Conservation (phyloP, 2,797 vertebrate genomes). For the Psittacula derbiana region DNA sequence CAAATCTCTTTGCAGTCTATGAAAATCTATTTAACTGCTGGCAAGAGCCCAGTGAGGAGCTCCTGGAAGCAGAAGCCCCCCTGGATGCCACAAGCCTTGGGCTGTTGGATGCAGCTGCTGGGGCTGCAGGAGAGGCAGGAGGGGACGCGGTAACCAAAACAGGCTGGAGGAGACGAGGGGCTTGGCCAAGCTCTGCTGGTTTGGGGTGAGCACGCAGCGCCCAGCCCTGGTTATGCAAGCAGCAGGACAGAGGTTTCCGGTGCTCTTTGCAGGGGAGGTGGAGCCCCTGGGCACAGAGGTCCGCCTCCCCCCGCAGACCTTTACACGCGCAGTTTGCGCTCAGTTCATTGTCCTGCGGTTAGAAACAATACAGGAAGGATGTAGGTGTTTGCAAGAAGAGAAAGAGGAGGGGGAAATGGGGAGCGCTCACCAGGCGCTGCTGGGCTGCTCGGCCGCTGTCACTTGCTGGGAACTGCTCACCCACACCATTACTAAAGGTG, state of each 20-base stretch:
- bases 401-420: background rate
- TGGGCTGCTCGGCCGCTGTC: background rate
- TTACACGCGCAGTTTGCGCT: background rate
- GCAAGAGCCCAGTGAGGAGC: background rate
- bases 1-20: background rate
- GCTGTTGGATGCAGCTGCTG: background rate
- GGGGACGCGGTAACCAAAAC: fast-evolving
- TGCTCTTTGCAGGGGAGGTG: conserved; percentile 33
- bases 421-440: background rate
- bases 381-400: conserved; percentile 86
- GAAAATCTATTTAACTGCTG: background rate
- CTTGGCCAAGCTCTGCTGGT: fast-evolving
- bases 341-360: conserved; percentile 73
- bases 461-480: background rate
- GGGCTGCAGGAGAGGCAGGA: background rate
- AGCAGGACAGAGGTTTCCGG: conserved; percentile 35
- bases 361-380: conserved; percentile 83
- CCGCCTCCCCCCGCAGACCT: conserved; percentile 38
- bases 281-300: background rate
- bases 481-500: background rate
- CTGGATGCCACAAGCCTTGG: fast-evolving
- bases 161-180: background rate
- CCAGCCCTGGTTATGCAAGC: background rate
- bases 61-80: background rate
- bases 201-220: fast-evolving